Evolutionary conservation across 2,113 vertebrate species (phyloP), one percentile per base, ranked within the genome.

Genomic region (Polyodon spathula): DNA sequence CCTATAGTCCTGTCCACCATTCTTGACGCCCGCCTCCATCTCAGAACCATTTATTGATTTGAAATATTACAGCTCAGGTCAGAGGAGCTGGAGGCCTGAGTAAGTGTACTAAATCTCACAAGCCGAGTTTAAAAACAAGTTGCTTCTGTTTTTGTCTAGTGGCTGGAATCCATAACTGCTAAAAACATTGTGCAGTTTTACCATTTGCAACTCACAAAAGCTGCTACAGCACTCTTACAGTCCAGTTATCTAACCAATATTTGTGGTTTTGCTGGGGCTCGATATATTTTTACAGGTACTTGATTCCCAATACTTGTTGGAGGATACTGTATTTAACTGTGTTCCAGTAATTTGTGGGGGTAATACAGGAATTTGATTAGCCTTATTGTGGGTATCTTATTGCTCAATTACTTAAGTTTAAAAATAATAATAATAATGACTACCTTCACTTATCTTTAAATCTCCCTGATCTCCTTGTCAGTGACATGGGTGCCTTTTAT

Each of bases 81-180:
- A 44, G 43, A 44, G 7, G 12, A 12, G 43, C 7, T 44, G 43
- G 12, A 2, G 43, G 43, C 43, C 43, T 8, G 12, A 44, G 43
- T 12, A 44, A 44, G 17, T 8, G 17, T 59, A 6, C 41, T 46
- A 59, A 59, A 46, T 44, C 40, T 44, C 40, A 43, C 57, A n/a
- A 43, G 6, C 27, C 27, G 8, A 27, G 12, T 38, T 43, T 46
- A 46, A 59, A n/a, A 59, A 54, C 53, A 54, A 40, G 56, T 40
- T 15, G 54, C 41, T 39, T 17, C 7, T 41, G 17, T 5, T n/a
- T 9, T n/a, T 40, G 12, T 14, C 11, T 39, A 8, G 5, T 39
- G 39, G 57, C 57, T 40, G 15, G 17, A 40, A 50, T 55, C 15
- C 39, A 46, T 40, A 50, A 39, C 15, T 50, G n/a, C 27, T n/a